Base-by-base conservation (phyloP, 2,888 invertebrate genomes). In the Macrophya annulata region DNA sequence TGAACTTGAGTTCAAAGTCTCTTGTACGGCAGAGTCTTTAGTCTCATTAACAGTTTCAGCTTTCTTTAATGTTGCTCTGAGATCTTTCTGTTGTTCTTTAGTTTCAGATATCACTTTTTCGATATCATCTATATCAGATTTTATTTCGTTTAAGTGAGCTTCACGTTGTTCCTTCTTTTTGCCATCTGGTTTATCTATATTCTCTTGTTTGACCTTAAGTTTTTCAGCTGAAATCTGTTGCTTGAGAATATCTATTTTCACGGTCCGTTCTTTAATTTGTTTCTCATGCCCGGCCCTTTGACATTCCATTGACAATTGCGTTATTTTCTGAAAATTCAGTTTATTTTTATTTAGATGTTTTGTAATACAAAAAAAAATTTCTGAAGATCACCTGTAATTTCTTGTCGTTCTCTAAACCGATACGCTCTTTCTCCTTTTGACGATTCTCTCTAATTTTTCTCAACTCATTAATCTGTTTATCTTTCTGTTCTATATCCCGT, bases 101-200 rank as follows among this genome's bases (percentile, higher is more conserved):
- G 17, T 31, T 31, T n/a, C 51, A 45, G 37, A 55, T 48, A 51
- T 51, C 8, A n/a, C 15, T 25, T 25, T 72, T 59, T 87, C 74
- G 45, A 87, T 40, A 45, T 87, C 84, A 25, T 86, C 48, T 31
- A 86, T 37, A 65, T 86, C 71, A 21, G 85, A 83, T 81, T 88
- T 84, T n/a, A 88, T 83, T 71, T 86, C 59, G 15, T 72, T 59
- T 12, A 87, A 84, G 55, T 84, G 86, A 31, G 51, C 48, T 21
- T 51, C 37, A 4, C 48, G n/a, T 31, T 37, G 9, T 55, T 77
- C 37, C 15, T 31, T n/a, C 31, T 9, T 21, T 55, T 31, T 77
- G 3, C 40, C 9, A 9, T n/a, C 9, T n/a, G 21, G 21, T 31
- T 55, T 17, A 31, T 37, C 31, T 31, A 51, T 48, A 48, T 31